Evolutionary conservation across 2,797 vertebrate genomes (phyloP), one percentile per base, ranked within the genome.

Genomic region (Emydoidea blandingii): DNA sequence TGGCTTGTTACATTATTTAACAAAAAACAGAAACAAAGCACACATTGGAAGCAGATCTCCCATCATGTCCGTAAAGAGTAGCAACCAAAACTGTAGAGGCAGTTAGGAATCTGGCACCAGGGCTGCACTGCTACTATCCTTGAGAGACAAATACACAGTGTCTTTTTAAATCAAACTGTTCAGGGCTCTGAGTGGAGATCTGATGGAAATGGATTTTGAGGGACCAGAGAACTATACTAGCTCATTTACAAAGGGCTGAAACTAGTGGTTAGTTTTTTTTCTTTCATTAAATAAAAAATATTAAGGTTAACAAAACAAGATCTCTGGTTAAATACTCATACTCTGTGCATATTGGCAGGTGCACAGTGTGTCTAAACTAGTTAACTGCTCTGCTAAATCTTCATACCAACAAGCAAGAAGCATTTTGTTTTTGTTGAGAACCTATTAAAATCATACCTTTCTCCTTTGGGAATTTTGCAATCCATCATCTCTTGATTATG

Each of bases 121-220:
- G 54, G 65, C 94, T 86, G 83, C 86, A 47, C 83, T 89, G 25
- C 72, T 93, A 79, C 94, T 94, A 49, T 94, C 94, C 41, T 86
- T 86, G 57, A 84, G 88, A 87, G 90, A 86, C 25, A 57, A 31
- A 74, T 62, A 79, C 44, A 2, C 78, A 89, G 49, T 81, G 81
- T 88, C 91, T 88, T 95, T 96, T 88, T 79, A 96, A 96, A 95
- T 54, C 6, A n/a, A 95, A 74, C 74, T 83, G 23, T 93, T 91
- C 41, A 96, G 90, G 76, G 86, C 88, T 96, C 95, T 96, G 94
- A 90, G 65, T 94, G 95, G 94, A 94, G 96, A 92, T 79, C n/a
- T 81, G 83, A 49, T 94, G 74, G 82, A 93, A 47, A 90, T 86
- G 88, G 82, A 80, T 94, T 92, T 80, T 95, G 94, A 87, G 89